phyloP scores from a whole-genome alignment of 1,140 invertebrate species.

The Neuroterus valhalla region DNA sequence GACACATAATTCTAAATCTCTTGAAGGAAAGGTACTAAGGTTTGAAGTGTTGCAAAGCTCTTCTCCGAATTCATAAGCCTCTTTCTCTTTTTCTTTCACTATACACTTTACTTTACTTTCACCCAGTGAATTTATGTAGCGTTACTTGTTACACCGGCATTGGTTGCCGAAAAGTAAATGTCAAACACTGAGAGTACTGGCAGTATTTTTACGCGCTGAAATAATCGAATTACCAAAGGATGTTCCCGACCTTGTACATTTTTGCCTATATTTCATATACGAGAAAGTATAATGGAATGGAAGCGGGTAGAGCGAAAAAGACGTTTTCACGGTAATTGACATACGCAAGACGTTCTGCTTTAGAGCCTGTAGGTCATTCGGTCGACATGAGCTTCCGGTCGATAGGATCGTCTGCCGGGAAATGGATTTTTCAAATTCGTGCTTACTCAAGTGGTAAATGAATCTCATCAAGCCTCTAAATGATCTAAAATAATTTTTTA shows the following conservation, averaged over 20 bases:
- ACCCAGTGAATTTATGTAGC: conserved; percentile 12
- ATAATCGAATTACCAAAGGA: conserved; percentile 4
- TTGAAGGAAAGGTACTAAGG: no score
- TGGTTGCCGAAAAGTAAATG: conserved; percentile 21
- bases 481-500: conserved; percentile 15
- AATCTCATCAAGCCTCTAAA: conserved; percentile 1
- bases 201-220: conserved; percentile 6
- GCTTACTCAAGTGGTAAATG: conserved; percentile 6
- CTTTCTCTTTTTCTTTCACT: background rate
- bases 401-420: conserved; percentile 38
- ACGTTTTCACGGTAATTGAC: conserved; percentile 11
- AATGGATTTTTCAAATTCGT: conserved; percentile 36
- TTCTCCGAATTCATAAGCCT: background rate
- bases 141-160: background rate
- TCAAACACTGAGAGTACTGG: background rate
- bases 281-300: conserved; percentile 23
- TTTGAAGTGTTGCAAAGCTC: background rate
- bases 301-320: conserved; percentile 27
- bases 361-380: conserved; percentile 41
- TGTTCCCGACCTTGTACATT: conserved; percentile 10
- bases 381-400: conserved; percentile 39
- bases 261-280: conserved; percentile 3
- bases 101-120: background rate
- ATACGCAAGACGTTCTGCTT: conserved; percentile 37
- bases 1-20: no score